Base-by-base conservation (phyloP, 1,140 invertebrate genomes). In the Achatina immaculata region DNA sequence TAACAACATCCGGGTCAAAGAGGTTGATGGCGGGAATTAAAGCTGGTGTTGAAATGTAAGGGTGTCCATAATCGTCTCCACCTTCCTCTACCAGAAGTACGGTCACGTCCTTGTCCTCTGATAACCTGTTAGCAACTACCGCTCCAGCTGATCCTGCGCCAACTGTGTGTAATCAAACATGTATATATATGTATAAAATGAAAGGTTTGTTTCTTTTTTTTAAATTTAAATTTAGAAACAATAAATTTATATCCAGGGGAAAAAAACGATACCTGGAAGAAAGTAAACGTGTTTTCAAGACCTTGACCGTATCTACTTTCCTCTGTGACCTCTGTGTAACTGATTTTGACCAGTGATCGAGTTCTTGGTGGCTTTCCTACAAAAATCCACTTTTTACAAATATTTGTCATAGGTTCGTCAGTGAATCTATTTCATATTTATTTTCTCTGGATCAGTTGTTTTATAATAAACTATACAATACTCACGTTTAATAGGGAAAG, bases 71-170 rank as follows among this genome's bases (percentile, higher is more conserved):
- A 55, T 82, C 81, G 48, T 82, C 77, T 1, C 28, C 34, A 0
- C 81, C 81, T 36, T 77, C 81, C 40, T 82, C 81, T 24, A 82
- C 16, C 6, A 82, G 58, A 31, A 82, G 48, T 9, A 82, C 81
- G 14, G 14, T 69, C 16, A 43, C 42, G 71, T 82, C 11, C 58
- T 16, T 14, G 65, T 82, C 65, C 55, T 79, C 81, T 66, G 81
- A 75, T 58, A 82, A 62, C 43, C 81, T 77, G 71, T 69, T 71
- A 55, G 81, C 81, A 16, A 82, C 28, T 31, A 82, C 81, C 19
- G 77, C 66, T 14, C 81, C 81, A 28, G 81, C 81, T n/a, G 81
- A 82, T 34, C 81, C 81, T 31, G 81, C 69, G 24, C 81, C 77
- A 34, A 82, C 81, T 82, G n/a, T n/a, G n/a, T n/a, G 31, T 42